These are phyloP conservation scores for Mercenaria mercenaria DNA, from an alignment of 1,140 invertebrate genomes.

Conservation along the genomic window DNA sequence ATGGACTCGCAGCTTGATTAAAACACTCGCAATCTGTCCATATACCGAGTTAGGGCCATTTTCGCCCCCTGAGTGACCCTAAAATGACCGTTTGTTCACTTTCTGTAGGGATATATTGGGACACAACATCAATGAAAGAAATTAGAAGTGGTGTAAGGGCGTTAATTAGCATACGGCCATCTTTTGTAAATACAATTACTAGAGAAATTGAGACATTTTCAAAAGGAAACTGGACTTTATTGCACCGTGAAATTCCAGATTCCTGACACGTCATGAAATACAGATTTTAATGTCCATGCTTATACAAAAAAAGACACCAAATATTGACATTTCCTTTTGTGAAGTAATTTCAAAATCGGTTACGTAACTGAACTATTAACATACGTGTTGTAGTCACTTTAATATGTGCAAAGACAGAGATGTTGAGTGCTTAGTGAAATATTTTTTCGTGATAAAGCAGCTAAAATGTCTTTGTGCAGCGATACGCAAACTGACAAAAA, in stretches of 20 bases:
- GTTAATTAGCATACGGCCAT: slow-evolving; percentile 35
- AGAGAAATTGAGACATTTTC: slow-evolving; percentile 53
- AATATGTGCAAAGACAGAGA: too few relatives aligned
- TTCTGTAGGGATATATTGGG: slow-evolving; percentile 54
- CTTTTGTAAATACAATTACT: slow-evolving; percentile 57
- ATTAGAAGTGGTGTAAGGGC: slow-evolving; percentile 22
- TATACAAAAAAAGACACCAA: too few relatives aligned
- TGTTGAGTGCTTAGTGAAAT: too few relatives aligned
- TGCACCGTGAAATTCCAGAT: neutral
- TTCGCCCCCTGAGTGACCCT: slow-evolving; percentile 49
- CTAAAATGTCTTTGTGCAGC: too few relatives aligned
- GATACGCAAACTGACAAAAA: too few relatives aligned
- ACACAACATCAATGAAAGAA: slow-evolving; percentile 31
- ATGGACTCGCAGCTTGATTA: slow-evolving; percentile 44
- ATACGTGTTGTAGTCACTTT: too few relatives aligned
- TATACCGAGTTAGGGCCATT: slow-evolving; percentile 1
- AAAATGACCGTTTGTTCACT: slow-evolving; percentile 44
- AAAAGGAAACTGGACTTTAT: slow-evolving; percentile 14
- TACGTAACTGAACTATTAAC: too few relatives aligned
- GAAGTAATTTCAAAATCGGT: too few relatives aligned
- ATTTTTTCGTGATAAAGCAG: too few relatives aligned
- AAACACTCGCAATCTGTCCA: slow-evolving; percentile 54
- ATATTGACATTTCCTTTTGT: too few relatives aligned
- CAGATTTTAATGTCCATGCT: too few relatives aligned
- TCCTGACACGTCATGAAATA: neutral